Evolutionary conservation across 2,888 invertebrate genomes (phyloP).

Genomic region (Acanthosepion pharaonis): DNA sequence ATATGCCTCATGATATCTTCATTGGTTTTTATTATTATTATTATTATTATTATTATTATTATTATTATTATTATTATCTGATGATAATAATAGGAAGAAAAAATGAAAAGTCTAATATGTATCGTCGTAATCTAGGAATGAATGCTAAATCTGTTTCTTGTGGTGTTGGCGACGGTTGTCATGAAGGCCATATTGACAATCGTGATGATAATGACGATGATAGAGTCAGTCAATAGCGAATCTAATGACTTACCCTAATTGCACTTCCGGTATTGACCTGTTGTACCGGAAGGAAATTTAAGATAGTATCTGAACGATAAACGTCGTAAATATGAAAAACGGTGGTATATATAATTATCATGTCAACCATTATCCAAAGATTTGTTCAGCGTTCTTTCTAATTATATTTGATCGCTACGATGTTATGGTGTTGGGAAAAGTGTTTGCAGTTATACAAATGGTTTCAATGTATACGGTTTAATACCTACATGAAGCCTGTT

Average conservation of each 20-base stretch:
- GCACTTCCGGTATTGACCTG: conserved; percentile 33
- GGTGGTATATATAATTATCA: conserved; percentile 1
- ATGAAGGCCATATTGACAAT: not conserved
- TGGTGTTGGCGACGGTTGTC: not conserved
- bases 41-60: no score
- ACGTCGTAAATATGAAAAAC: not conserved
- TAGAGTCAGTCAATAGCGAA: not conserved
- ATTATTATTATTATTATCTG: no score
- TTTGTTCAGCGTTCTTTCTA: not conserved
- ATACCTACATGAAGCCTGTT: not conserved
- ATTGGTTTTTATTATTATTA: no score
- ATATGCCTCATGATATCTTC: no score
- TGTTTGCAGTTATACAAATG: not conserved
- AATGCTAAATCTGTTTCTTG: not conserved
- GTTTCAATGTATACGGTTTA: not conserved
- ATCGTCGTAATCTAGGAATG: no score
- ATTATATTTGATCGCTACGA: conserved; percentile 8
- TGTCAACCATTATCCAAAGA: not conserved
- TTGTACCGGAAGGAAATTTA: conserved; percentile 33
- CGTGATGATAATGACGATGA: not conserved
- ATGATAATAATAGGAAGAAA: no score
- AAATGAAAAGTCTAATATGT: no score
- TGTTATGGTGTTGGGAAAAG: not conserved
- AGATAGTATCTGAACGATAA: not conserved
- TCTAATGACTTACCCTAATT: conserved; percentile 11